Conservation (phyloP, 2,113 vertebrate species). For the Austrofundulus limnaeus region DNA sequence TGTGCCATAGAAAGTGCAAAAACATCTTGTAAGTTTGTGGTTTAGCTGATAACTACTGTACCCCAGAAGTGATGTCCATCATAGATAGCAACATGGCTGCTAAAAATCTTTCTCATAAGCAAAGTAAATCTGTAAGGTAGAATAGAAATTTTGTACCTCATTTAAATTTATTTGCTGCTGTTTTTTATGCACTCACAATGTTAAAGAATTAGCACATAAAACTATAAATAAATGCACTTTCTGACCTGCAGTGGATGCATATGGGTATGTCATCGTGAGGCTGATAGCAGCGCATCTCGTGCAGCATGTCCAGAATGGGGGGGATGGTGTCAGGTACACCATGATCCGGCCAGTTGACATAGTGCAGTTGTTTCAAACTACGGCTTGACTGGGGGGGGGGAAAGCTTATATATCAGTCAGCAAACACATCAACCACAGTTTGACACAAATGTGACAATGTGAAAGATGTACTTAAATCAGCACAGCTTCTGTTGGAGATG, state of each 20-base stretch:
- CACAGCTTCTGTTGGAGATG: not conserved
- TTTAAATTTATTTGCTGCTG: not conserved
- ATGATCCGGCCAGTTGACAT: slow-evolving; percentile 94
- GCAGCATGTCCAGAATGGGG: slow-evolving; percentile 88
- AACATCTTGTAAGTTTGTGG: not conserved
- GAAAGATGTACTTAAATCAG: not conserved
- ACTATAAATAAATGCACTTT: no score
- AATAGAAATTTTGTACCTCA: not conserved
- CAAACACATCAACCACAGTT: not conserved
- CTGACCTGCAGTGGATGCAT: slow-evolving; percentile 96
- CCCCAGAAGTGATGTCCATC: no score
- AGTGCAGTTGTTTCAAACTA: slow-evolving; percentile 91
- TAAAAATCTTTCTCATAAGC: not conserved
- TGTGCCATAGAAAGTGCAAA: no score
- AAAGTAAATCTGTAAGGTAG: not conserved
- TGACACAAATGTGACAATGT: not conserved
- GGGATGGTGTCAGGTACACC: slow-evolving; percentile 88
- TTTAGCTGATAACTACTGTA: no score
- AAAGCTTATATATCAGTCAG: not conserved
- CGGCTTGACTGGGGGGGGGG: slow-evolving; percentile 60
- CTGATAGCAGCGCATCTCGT: slow-evolving; percentile 86
- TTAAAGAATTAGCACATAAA: no score
- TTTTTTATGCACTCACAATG: not conserved
- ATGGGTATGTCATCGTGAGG: slow-evolving; percentile 82
- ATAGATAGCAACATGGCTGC: not conserved